Base-by-base conservation (phyloP, 1,140 invertebrate genomes). In the Goniozus legneri region DNA sequence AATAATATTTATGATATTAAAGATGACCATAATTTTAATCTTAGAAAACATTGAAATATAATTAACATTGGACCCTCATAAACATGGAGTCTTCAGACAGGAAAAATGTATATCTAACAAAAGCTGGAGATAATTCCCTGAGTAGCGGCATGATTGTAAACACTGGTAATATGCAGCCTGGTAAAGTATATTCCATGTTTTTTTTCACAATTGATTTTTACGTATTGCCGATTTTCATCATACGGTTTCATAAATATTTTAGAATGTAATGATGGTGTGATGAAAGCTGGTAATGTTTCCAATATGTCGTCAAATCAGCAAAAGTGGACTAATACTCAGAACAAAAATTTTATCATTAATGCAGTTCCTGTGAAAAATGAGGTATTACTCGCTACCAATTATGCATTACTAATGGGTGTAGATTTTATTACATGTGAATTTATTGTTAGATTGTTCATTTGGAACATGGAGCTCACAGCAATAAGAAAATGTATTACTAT, bases 401-500 rank as follows among this genome's bases (percentile, higher is more conserved):
- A 1, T 8, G 16, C 21, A n/a, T n/a, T n/a, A n/a, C n/a, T n/a
- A n/a, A n/a, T n/a, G n/a, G n/a, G n/a, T n/a, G n/a, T n/a, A n/a
- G n/a, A n/a, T n/a, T n/a, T n/a, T n/a, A n/a, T n/a, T n/a, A n/a
- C n/a, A n/a, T n/a, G n/a, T n/a, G n/a, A n/a, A 8, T 16, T 18
- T 51, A n/a, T 37, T 43, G 18, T 4, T n/a, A 60, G 57, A 58
- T 60, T n/a, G 57, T 60, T 3, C 56, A 58, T 16, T 37, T 58
- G 1, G 57, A 60, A 37, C 56, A 58, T 14, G 56, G 56, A 19
- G 52, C 56, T 1, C 56, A 60, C 45, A 58, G 57, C 56, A 60
- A 60, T 44, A 60, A 58, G 19, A 60, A 60, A 44, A 55, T 58
- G 56, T 58, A 55, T 38, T 60, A 58, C n/a, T 60, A 60, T 6